phyloP scores from a whole-genome alignment of 2,888 invertebrate genomes.

The Leucophora obtusa region DNA sequence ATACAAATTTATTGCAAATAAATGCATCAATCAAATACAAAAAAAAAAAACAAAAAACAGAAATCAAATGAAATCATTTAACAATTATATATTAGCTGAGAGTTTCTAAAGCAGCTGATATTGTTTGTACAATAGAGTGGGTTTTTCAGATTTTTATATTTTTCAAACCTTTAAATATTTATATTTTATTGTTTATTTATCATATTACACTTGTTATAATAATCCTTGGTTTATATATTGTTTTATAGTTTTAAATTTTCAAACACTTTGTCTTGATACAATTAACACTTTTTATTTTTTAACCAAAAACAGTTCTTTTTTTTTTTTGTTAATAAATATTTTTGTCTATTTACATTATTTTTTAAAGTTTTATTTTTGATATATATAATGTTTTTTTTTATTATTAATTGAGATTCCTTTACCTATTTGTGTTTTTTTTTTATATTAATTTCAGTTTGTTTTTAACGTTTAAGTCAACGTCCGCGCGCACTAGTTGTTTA shows the following conservation, averaged over 20 bases:
- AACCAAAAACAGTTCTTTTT: neutral
- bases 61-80: constrained; percentile 23
- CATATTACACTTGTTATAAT: neutral
- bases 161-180: neutral
- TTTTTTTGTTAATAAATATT: neutral
- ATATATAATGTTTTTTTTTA: neutral
- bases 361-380: neutral
- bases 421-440: constrained; percentile 53
- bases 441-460: constrained; percentile 12
- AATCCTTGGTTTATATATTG: neutral
- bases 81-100: constrained; percentile 19
- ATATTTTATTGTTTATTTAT: neutral
- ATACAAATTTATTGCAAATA: constrained; percentile 5
- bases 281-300: constrained; percentile 16
- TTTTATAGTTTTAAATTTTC: constrained; percentile 2
- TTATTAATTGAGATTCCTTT: constrained; percentile 35
- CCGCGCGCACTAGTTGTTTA: constrained; percentile 61
- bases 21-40: constrained; percentile 14
- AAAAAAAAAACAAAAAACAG: neutral
- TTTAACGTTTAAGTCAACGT: constrained; percentile 57
- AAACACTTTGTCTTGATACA: constrained; percentile 24
- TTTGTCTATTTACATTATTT: neutral
- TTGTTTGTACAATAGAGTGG: neutral
- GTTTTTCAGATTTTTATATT: neutral
- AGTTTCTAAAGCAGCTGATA: constrained; percentile 4